These are phyloP conservation scores for Drosophila mayaguana DNA, from an alignment of 2,888 invertebrate species.

Conservation along the genomic window DNA sequence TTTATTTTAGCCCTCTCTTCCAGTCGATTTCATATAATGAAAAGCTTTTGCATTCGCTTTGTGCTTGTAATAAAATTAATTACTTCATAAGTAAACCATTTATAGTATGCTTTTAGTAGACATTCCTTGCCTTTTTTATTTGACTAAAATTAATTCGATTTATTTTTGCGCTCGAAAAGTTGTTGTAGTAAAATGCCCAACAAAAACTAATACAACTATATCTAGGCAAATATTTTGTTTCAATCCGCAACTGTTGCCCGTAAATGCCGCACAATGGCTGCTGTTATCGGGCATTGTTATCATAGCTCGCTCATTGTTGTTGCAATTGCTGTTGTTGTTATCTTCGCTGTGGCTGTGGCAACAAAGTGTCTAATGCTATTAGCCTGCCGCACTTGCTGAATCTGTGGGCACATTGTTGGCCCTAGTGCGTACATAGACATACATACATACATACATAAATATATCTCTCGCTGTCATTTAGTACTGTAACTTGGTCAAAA, in stretches of 20 bases:
- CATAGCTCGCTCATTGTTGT: neutral
- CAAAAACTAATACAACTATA: slow-evolving; percentile 3
- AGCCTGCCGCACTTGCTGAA: slow-evolving; percentile 28
- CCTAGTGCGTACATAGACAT: slow-evolving; percentile 3
- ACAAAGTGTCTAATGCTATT: slow-evolving; percentile 50
- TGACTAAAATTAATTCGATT: neutral
- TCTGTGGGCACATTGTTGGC: slow-evolving; percentile 40
- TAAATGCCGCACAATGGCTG: slow-evolving; percentile 49
- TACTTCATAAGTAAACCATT: neutral
- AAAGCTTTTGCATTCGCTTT: neutral
- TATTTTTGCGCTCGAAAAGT: neutral
- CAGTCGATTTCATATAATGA: neutral
- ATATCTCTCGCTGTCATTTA: slow-evolving; percentile 7
- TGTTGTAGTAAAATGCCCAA: neutral
- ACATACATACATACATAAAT: neutral
- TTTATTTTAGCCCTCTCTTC: neutral
- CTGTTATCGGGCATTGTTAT: slow-evolving; percentile 42
- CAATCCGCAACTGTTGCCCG: slow-evolving; percentile 59
- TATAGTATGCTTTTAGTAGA: neutral
- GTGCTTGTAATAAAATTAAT: neutral
- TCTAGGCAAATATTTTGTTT: slow-evolving; percentile 54
- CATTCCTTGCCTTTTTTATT: neutral
- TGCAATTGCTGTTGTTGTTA: slow-evolving; percentile 33
- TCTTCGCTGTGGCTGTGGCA: slow-evolving; percentile 32
- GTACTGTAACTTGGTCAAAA: slow-evolving; percentile 19